Evolutionary conservation across 2,888 invertebrate species (phyloP).

Genomic region (Iphiclides podalirius): DNA sequence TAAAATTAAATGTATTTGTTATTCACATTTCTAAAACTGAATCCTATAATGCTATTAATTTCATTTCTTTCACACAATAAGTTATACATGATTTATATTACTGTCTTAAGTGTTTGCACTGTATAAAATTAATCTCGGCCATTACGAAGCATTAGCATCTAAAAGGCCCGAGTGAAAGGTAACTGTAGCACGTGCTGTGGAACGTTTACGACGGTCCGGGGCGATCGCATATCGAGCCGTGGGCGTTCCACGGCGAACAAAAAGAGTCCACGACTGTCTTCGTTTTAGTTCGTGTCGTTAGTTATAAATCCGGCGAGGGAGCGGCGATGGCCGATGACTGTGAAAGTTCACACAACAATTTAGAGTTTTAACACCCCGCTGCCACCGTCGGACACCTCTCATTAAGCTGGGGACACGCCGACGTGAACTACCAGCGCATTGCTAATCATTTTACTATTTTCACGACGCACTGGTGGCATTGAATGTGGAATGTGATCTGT

Average conservation of each 20-base stretch:
- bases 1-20: too few relatives aligned
- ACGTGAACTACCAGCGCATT: slow-evolving; percentile 46
- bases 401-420: slow-evolving; percentile 51
- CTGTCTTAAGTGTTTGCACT: too few relatives aligned
- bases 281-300: slow-evolving; percentile 41
- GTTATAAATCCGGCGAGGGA: slow-evolving; percentile 52
- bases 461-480: too few relatives aligned
- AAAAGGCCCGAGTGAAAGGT: slow-evolving; percentile 34
- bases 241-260: slow-evolving; percentile 45
- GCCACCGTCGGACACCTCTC: slow-evolving; percentile 63
- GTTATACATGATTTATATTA: too few relatives aligned
- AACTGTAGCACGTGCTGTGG: slow-evolving; percentile 59
- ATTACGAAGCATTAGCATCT: slow-evolving; percentile 18
- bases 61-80: too few relatives aligned
- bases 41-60: too few relatives aligned
- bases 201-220: slow-evolving; percentile 32
- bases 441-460: slow-evolving; percentile 70
- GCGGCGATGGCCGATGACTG: slow-evolving; percentile 58
- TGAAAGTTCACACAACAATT: slow-evolving; percentile 80
- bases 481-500: slow-evolving; percentile 23
- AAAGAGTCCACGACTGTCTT: slow-evolving; percentile 45
- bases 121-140: slow-evolving; percentile 13
- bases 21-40: not conserved
- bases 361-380: slow-evolving; percentile 70
- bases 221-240: slow-evolving; percentile 42